These are phyloP conservation scores for Cataglyphis altisquamis DNA, from an alignment of 2,888 invertebrate genomes.

Conservation along the genomic window DNA sequence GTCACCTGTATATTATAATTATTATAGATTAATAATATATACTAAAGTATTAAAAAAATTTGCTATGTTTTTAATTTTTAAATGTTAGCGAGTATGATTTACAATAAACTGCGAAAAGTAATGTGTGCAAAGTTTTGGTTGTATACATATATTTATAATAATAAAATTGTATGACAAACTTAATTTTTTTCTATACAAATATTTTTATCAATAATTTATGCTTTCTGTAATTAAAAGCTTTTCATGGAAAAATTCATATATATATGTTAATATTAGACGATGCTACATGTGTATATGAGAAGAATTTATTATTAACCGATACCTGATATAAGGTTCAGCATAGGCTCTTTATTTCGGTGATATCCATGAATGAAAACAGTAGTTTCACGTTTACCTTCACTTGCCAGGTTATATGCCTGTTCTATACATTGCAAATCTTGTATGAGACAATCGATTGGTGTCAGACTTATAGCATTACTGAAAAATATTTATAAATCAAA, in stretches of 20 bases:
- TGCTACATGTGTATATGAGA: background rate
- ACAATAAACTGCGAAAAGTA: too few species aligned
- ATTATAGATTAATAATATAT: too few species aligned
- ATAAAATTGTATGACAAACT: background rate
- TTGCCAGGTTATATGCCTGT: background rate
- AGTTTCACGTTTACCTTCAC: background rate
- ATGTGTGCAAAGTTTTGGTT: too few species aligned
- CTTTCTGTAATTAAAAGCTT: background rate
- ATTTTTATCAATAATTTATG: background rate
- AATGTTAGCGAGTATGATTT: too few species aligned
- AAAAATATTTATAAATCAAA: background rate
- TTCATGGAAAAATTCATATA: background rate
- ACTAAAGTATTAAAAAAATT: too few species aligned
- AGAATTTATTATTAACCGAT: constrained; percentile 3
- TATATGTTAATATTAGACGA: background rate
- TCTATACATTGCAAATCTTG: background rate
- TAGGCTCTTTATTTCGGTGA: background rate
- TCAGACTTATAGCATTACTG: background rate
- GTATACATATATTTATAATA: too few species aligned
- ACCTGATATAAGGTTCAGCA: background rate
- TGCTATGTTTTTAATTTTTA: too few species aligned
- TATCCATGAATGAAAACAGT: background rate
- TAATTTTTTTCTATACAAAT: background rate
- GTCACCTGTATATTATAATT: too few species aligned
- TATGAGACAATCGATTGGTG: background rate